phyloP scores from a whole-genome alignment of 1,140 invertebrate species.

The Pomacea maculata region DNA sequence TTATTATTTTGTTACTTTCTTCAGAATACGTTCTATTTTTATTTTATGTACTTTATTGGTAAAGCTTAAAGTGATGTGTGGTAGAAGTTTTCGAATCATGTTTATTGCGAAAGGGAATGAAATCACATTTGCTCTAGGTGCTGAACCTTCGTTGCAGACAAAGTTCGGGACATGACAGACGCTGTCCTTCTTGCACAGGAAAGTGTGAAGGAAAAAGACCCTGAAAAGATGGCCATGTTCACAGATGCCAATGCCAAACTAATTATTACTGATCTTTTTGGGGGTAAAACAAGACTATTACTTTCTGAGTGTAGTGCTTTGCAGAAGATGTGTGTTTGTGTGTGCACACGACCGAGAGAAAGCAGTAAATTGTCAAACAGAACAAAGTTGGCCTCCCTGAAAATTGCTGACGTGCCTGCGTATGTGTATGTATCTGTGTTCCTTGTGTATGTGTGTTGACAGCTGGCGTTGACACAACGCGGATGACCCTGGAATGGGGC shows the following conservation, averaged over 20 bases:
- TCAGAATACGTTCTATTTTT: too few relatives aligned
- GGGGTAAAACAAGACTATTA: too few relatives aligned
- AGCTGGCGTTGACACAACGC: constrained; percentile 77
- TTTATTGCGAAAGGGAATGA: too few relatives aligned
- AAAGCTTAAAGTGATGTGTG: too few relatives aligned
- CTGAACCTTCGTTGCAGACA: not conserved
- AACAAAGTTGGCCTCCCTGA: not conserved
- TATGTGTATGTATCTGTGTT: too few relatives aligned
- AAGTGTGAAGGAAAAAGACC: not conserved
- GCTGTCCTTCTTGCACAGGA: not conserved
- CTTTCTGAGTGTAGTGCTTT: too few relatives aligned
- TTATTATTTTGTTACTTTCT: too few relatives aligned
- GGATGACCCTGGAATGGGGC: constrained; percentile 55
- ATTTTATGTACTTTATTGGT: too few relatives aligned
- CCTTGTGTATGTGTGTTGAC: not conserved
- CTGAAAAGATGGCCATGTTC: not conserved
- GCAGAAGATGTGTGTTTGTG: not conserved
- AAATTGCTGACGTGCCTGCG: not conserved
- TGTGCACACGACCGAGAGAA: not conserved
- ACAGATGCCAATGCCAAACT: not conserved
- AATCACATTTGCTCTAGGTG: too few relatives aligned
- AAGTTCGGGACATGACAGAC: not conserved
- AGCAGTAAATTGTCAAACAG: not conserved
- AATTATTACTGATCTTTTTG: not conserved
- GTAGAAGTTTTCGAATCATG: too few relatives aligned